Base-by-base conservation (phyloP, 2,797 vertebrate genomes). In the Antrozous pallidus region DNA sequence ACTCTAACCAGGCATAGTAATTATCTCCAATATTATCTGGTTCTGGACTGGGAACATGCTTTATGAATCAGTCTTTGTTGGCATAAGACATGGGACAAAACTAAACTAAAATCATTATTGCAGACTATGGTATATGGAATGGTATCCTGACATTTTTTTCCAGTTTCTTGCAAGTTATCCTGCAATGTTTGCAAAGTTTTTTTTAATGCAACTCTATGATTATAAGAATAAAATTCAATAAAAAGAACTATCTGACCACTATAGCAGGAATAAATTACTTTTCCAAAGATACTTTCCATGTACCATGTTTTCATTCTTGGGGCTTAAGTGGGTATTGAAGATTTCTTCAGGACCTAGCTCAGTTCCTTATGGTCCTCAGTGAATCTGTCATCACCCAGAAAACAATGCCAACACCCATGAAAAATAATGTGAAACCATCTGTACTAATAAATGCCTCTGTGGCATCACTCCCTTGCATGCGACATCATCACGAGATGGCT, bases 31-130 rank as follows among this genome's bases (percentile, higher is more conserved):
- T 80, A 95, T 93, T 96, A 95, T 89, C 95, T 96, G 90, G 89
- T 94, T 96, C 93, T 95, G 90, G 84, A 45, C 78, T 86, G 75
- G 58, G 54, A 80, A 89, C 86, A 88, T 95, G 94, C 80, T 97
- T 97, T 97, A 94, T 95, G 95, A 95, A 95, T 97, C 94, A 96
- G 81, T 73, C 83, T 93, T 93, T 95, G 65, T 88, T 97, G 93
- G 90, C 95, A 96, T 71, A 90, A 75, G 65, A 94, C 90, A 80
- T n/a, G 17, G 73, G 65, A 89, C 65, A 93, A 92, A 96, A 93
- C 70, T 92, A 75, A 95, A 96, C 51, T 36, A 42, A 97, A 95
- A 94, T 83, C 94, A 93, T 93, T 96, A 91, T 89, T 95, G 80
- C 90, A 96, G 93, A 88, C 80, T 69, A 81, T 70, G 26, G 36